phyloP scores from a whole-genome alignment of 1,140 invertebrate species.

The Cardiocondyla obscurior region DNA sequence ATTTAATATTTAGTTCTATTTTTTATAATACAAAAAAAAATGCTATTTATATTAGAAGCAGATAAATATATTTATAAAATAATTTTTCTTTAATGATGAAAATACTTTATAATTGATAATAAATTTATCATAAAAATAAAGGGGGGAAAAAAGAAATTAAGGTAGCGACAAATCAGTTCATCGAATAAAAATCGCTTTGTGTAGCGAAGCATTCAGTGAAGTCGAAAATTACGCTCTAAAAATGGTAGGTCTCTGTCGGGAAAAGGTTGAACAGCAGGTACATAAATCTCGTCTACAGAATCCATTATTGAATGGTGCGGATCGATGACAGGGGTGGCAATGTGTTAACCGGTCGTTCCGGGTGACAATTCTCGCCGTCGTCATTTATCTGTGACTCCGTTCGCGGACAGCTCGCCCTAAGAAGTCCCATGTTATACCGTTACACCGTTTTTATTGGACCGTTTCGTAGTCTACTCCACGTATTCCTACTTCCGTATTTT shows the following conservation, averaged over 20 bases:
- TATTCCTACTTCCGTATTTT: not conserved
- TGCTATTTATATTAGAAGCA: not conserved
- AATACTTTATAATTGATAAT: not conserved
- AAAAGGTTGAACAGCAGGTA: slow-evolving; percentile 64
- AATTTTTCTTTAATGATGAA: not conserved
- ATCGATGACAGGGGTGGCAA: slow-evolving; percentile 72
- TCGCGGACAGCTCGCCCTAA: slow-evolving; percentile 67
- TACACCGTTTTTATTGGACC: not conserved
- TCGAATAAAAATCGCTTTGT: slow-evolving; percentile 6
- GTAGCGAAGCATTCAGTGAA: not conserved
- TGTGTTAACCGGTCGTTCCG: slow-evolving; percentile 73
- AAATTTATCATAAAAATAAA: not conserved
- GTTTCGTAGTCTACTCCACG: not conserved
- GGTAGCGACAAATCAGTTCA: not conserved
- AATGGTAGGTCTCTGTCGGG: not conserved
- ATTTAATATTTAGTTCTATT: not conserved
- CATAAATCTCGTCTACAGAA: slow-evolving; percentile 60
- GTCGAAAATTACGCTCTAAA: not conserved
- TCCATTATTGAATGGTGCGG: slow-evolving; percentile 60
- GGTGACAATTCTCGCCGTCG: slow-evolving; percentile 65
- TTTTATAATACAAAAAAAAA: not conserved
- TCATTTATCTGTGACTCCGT: slow-evolving; percentile 64
- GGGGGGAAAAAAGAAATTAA: no score
- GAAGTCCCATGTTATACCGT: slow-evolving; percentile 53
- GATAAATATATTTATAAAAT: not conserved